These are phyloP conservation scores for Rhadinocentrus ornatus DNA, from an alignment of 2,797 vertebrate genomes.

Conservation along the genomic window DNA sequence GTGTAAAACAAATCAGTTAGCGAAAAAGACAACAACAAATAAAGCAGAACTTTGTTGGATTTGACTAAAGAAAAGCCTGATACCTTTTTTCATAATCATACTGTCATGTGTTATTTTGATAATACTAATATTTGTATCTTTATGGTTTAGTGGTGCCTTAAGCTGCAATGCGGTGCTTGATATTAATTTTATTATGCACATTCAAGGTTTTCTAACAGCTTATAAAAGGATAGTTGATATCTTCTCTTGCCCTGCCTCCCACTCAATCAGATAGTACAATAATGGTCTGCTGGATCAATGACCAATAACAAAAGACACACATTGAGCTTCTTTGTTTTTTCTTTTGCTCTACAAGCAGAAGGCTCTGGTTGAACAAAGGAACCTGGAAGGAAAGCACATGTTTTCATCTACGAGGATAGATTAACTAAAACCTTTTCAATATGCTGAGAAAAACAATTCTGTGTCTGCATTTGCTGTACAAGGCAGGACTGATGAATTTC, in stretches of 20 bases:
- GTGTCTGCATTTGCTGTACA: constrained; percentile 28
- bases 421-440: constrained; percentile 32
- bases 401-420: constrained; percentile 36
- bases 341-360: constrained; percentile 18
- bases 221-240: constrained; percentile 47
- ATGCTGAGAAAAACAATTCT: constrained; percentile 32
- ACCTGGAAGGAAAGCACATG: constrained; percentile 18
- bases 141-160: constrained; percentile 2
- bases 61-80: neutral
- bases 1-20: constrained; percentile 16
- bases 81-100: neutral
- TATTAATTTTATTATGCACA: constrained; percentile 60
- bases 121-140: constrained; percentile 35
- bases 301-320: constrained; percentile 51
- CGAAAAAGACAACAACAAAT: constrained; percentile 16
- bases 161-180: constrained; percentile 24
- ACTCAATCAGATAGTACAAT: constrained; percentile 37
- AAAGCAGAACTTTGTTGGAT: constrained; percentile 12
- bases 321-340: constrained; percentile 27
- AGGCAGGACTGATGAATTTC: constrained; percentile 19
- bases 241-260: constrained; percentile 33
- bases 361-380: constrained; percentile 33
- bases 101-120: constrained; percentile 5
- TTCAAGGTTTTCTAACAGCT: constrained; percentile 53
- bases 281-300: constrained; percentile 61